Evolutionary conservation across 1,140 invertebrate species (phyloP).

Genomic region (Pinna nobilis): DNA sequence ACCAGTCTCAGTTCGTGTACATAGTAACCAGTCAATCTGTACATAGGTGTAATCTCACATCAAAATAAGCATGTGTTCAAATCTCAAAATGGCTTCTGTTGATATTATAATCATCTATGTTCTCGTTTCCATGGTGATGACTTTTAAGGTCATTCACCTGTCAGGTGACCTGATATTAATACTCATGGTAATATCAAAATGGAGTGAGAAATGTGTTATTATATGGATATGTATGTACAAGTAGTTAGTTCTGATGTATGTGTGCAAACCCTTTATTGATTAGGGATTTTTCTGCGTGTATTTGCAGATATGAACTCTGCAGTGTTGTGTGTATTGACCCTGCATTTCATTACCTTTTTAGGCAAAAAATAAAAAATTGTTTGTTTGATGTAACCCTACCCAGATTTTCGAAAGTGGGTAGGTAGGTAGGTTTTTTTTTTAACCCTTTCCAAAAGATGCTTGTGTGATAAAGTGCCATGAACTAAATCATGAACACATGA

Average conservation of each 20-base stretch:
- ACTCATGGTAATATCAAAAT: slow-evolving; percentile 9
- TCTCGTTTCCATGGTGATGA: slow-evolving; percentile 16
- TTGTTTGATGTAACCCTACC: too few relatives aligned
- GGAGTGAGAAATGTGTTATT: background rate
- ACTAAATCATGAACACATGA: too few relatives aligned
- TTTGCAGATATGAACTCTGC: too few relatives aligned
- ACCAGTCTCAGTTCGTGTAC: background rate
- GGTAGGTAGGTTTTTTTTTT: too few relatives aligned
- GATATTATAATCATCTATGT: slow-evolving; percentile 1
- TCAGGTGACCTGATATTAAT: slow-evolving; percentile 19
- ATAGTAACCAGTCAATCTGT: background rate
- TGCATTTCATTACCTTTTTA: too few relatives aligned
- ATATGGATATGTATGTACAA: slow-evolving; percentile 1
- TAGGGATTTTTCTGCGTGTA: too few relatives aligned
- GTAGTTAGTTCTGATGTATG: background rate
- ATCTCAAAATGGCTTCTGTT: slow-evolving; percentile 6
- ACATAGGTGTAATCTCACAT: background rate
- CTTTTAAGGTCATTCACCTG: slow-evolving; percentile 4
- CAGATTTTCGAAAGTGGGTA: too few relatives aligned
- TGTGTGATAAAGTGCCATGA: too few relatives aligned
- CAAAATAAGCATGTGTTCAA: slow-evolving; percentile 2
- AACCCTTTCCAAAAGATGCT: too few relatives aligned
- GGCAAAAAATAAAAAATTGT: too few relatives aligned
- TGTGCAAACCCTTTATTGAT: too few relatives aligned
- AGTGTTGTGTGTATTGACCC: too few relatives aligned